Evolutionary conservation across 2,113 vertebrate genomes (phyloP).

Genomic region (Ageneiosus marmoratus): DNA sequence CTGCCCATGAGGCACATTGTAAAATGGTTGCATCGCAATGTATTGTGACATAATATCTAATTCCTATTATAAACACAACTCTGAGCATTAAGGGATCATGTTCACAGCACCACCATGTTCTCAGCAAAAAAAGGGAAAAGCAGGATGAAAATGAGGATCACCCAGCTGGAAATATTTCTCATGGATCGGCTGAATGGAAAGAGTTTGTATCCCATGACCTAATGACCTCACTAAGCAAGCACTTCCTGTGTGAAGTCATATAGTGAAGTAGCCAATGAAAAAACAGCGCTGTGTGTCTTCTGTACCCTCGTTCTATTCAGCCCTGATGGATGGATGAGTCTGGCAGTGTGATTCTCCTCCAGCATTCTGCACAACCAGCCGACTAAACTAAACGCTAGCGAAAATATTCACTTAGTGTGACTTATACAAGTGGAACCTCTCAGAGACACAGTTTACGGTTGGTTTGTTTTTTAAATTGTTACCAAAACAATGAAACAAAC

Average conservation of each 20-base stretch:
- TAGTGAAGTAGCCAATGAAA: conserved; percentile 25
- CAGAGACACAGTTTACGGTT: neutral
- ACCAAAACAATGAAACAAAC: neutral
- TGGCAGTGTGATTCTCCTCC: neutral
- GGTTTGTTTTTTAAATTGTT: neutral
- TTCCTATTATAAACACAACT: neutral
- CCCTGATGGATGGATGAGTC: neutral
- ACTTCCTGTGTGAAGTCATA: conserved; percentile 33
- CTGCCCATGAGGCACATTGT: neutral
- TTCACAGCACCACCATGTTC: neutral
- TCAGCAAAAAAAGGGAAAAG: neutral
- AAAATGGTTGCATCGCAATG: neutral
- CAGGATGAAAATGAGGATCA: neutral
- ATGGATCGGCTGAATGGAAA: neutral
- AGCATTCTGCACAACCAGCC: conserved; percentile 18
- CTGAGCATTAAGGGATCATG: too few species aligned
- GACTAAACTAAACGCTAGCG: neutral
- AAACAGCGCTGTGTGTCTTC: neutral
- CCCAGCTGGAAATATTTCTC: neutral
- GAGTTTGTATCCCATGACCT: conserved; percentile 29
- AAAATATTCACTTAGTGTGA: neutral
- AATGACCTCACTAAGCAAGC: conserved; percentile 22
- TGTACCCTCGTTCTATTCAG: neutral
- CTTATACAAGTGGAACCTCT: neutral
- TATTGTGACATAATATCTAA: neutral